Evolutionary conservation across 2,113 vertebrate genomes (phyloP), one percentile per base, ranked within the genome.

Genomic region (Leptosomus discolor): DNA sequence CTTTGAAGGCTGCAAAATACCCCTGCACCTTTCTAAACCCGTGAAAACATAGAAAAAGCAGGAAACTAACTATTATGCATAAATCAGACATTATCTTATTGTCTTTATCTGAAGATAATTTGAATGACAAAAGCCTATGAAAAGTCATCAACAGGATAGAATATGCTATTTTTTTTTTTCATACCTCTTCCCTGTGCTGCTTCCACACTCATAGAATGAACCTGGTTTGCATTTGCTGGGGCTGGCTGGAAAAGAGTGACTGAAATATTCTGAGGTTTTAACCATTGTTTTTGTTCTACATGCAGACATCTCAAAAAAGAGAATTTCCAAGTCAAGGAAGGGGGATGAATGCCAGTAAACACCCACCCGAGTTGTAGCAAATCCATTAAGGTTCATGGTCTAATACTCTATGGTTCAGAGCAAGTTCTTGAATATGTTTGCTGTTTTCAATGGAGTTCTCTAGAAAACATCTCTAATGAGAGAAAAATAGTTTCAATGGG

Each of bases 381-480:
- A 45, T 64, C 16, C 11, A 14, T 56, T 65, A 50, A 65, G 2
- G 14, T 36, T 79, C 12, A 34, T 60, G 53, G 48, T 63, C 51
- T 68, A 71, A 54, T 18, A 50, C 32, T 71, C 5, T 8, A 29
- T 88, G 26, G 53, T 68, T 95, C 65, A 94, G 39, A 50, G n/a
- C 17, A 90, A 85, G 48, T 39, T 74, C 60, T 88, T 88, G 69
- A 85, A 67, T 75, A 61, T n/a, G 34, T 53, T 30, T 81, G 46
- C 54, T 87, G 30, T 87, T 45, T 58, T 43, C 12, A 34, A 67
- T 16, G 23, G 56, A 51, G 57, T 50, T 71, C 61, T 91, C 56
- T 16, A 88, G 92, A 70, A 93, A 93, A 61, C 4, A 78, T 94
- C 71, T 88, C 71, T 83, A 95, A 85, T 79, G 46, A 94, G 32